Conservation (phyloP, 2,113 vertebrate species). For the Cryptoleucopteryx plumbea region DNA sequence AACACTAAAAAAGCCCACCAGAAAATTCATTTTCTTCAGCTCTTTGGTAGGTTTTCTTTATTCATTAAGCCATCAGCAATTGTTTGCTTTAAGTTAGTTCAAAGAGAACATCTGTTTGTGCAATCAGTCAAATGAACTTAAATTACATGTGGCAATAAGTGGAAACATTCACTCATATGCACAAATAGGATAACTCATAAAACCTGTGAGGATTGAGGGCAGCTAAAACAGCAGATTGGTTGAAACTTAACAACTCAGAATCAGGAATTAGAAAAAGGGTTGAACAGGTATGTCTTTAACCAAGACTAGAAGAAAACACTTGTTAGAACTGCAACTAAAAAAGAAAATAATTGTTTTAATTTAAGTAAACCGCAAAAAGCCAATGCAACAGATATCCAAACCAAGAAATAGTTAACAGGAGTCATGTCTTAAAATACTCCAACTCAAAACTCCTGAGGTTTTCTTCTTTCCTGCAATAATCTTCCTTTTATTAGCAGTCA, state of each 20-base stretch:
- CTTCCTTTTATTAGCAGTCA: neutral
- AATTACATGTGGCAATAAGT: neutral
- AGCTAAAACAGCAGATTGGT: neutral
- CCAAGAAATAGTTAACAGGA: neutral
- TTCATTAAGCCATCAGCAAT: neutral
- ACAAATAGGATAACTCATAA: neutral
- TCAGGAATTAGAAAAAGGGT: neutral
- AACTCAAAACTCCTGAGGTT: neutral
- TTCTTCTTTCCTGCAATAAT: neutral
- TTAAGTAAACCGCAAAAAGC: neutral
- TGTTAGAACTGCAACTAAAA: neutral
- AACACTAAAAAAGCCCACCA: neutral
- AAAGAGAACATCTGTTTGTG: constrained; percentile 12
- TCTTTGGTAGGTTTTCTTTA: neutral
- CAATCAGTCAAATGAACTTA: neutral
- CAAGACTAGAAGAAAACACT: neutral
- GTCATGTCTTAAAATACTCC: neutral
- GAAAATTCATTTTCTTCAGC: neutral
- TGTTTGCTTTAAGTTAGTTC: neutral
- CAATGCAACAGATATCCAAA: neutral
- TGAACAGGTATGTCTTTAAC: neutral
- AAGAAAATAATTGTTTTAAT: neutral
- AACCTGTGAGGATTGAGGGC: neutral
- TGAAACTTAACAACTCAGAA: neutral
- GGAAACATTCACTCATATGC: neutral